Conservation (phyloP, 2,888 invertebrate species). For the Rhyacophila evoluta region DNA sequence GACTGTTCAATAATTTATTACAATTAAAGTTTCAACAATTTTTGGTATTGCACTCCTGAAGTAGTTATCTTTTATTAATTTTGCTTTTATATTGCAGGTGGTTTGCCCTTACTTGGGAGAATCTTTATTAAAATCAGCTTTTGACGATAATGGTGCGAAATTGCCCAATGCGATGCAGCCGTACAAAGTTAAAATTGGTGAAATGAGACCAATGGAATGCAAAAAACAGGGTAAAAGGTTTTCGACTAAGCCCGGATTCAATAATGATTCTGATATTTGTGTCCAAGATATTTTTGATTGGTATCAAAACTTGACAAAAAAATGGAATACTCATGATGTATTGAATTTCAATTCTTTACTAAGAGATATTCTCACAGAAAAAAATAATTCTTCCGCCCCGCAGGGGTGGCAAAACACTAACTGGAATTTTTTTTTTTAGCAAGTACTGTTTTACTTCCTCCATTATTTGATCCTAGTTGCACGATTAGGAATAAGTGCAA, state of each 20-base stretch:
- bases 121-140: slow-evolving; percentile 60
- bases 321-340: slow-evolving; percentile 39
- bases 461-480: too few relatives aligned
- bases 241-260: slow-evolving; percentile 57
- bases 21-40: too few relatives aligned
- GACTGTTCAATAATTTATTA: too few relatives aligned
- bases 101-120: slow-evolving; percentile 67
- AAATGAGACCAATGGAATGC: not conserved
- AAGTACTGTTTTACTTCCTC: too few relatives aligned
- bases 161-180: slow-evolving; percentile 62
- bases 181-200: slow-evolving; percentile 56
- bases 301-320: slow-evolving; percentile 66
- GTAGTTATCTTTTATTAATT: too few relatives aligned
- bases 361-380: too few relatives aligned
- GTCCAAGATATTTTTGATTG: slow-evolving; percentile 70
- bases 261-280: slow-evolving; percentile 62
- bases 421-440: too few relatives aligned
- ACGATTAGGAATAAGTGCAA: too few relatives aligned
- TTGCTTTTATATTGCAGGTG: too few relatives aligned
- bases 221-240: slow-evolving; percentile 25
- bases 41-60: too few relatives aligned
- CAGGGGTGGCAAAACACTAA: too few relatives aligned
- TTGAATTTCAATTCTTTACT: not conserved
- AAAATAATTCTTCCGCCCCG: too few relatives aligned
- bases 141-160: slow-evolving; percentile 57